Conservation (phyloP, 2,888 invertebrate genomes). For the Pachydiplax longipennis region DNA sequence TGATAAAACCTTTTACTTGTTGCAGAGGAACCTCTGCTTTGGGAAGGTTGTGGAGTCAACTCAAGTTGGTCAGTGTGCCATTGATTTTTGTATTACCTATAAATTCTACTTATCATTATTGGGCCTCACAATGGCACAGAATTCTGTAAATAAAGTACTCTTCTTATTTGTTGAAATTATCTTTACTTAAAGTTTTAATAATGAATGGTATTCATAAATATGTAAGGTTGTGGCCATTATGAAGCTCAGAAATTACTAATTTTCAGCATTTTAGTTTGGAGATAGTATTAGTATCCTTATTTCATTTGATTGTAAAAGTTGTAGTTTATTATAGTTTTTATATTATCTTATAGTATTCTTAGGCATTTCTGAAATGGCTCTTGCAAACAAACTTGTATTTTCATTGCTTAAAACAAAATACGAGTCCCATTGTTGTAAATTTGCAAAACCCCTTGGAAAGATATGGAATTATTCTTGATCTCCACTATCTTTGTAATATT, state of each 20-base stretch:
- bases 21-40: constrained; percentile 44
- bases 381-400: no score
- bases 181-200: neutral
- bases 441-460: no score
- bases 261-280: no score
- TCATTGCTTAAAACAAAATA: no score
- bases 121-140: constrained; percentile 10
- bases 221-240: neutral
- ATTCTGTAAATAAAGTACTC: neutral
- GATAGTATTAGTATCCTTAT: no score
- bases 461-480: no score
- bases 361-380: no score
- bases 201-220: neutral
- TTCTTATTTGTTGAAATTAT: neutral
- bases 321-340: no score
- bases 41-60: constrained; percentile 40
- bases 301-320: no score
- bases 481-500: no score
- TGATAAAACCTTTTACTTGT: constrained; percentile 15
- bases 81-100: neutral
- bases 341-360: no score
- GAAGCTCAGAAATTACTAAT: neutral
- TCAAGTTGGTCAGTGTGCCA: constrained; percentile 30
- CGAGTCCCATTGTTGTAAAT: no score
- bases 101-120: neutral